These are phyloP conservation scores for Sebastiscus albofasciatus DNA, from an alignment of 2,797 vertebrate genomes.

Conservation along the genomic window DNA sequence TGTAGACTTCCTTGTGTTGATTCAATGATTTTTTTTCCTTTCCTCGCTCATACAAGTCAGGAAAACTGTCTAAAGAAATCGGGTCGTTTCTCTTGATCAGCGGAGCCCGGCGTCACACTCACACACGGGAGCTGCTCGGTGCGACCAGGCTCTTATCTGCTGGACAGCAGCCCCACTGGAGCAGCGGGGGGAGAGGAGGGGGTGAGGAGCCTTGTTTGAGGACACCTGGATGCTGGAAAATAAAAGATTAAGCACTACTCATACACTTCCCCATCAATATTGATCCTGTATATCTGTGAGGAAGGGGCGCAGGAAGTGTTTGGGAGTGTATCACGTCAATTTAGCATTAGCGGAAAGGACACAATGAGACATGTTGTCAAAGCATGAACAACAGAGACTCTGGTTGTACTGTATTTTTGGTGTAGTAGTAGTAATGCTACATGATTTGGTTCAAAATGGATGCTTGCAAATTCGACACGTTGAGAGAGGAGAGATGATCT, in stretches of 20 bases:
- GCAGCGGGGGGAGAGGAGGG: not conserved
- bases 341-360: not conserved
- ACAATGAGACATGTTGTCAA: not conserved
- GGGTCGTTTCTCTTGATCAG: not conserved
- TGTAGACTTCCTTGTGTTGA: not conserved
- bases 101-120: not conserved
- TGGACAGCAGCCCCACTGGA: slow-evolving; percentile 3
- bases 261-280: not conserved
- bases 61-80: not conserved
- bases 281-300: not conserved
- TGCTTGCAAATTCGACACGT: not conserved
- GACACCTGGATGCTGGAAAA: slow-evolving; percentile 35
- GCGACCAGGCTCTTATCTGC: slow-evolving; percentile 13
- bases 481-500: not conserved
- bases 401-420: not conserved
- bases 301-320: not conserved
- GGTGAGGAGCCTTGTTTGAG: slow-evolving; percentile 1
- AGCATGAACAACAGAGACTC: not conserved
- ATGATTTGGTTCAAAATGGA: not conserved
- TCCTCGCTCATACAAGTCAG: not conserved
- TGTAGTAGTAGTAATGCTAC: not conserved
- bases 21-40: not conserved
- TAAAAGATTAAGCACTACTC: slow-evolving; percentile 3
- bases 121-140: slow-evolving; percentile 7
- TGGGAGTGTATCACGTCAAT: not conserved